Base-by-base conservation (phyloP, 2,888 invertebrate genomes). In the Camponotus fellah region DNA sequence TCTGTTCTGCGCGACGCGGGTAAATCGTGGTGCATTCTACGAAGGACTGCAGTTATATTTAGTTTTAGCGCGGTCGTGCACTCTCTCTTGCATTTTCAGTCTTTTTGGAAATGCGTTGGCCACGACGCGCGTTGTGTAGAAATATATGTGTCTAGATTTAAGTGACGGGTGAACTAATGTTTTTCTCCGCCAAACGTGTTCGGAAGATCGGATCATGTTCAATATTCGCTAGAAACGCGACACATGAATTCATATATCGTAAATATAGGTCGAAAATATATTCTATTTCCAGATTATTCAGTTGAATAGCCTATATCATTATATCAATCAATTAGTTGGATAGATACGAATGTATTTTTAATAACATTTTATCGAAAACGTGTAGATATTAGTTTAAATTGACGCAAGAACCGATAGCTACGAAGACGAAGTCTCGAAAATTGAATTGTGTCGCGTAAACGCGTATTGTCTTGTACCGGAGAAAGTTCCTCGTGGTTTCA, bases 21-120 rank as follows among this genome's bases (percentile, higher is more conserved):
- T 86, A 89, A 88, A 88, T 91, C 85, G 88, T 85, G 75, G 85
- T 81, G 89, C 87, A 91, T 92, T 92, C 92, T 92, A 92, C 92
- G 92, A 93, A 93, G 90, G 91, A 91, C 87, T 82, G 90, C 79
- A 81, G 91, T 93, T 94, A 94, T 93, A 94, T 94, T 94, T 94
- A 94, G 94, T 93, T 93, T 94, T 93, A 94, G 93, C 92, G 93
- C 91, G 90, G 91, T 91, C 92, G 89, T 87, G 87, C 80, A 65
- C 85, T 76, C 74, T 69, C 80, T 85, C 83, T 83, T 83, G 87
- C 89, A 90, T 93, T 94, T 93, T 91, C 90, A 82, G 91, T 93
- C 92, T 92, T 94, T 94, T 93, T 93, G 92, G 93, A 93, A 93
- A 93, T 92, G 87, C 89, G 89, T 86, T 86, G 84, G 86, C 89